Evolutionary conservation across 1,140 invertebrate species (phyloP).

Genomic region (Nephila pilipes): DNA sequence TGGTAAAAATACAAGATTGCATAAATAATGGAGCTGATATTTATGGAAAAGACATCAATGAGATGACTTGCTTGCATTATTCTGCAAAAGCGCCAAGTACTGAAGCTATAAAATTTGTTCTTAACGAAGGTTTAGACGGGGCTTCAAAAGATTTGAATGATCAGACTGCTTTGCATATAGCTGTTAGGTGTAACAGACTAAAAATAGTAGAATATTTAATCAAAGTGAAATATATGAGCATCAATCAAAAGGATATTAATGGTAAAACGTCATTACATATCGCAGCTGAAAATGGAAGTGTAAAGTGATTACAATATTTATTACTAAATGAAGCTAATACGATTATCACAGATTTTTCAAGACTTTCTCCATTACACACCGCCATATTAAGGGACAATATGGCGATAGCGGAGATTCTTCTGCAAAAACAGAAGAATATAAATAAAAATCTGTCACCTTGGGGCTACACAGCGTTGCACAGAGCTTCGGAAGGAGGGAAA

Average conservation of each 20-base stretch:
- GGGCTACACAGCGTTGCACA: background rate
- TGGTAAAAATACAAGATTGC: background rate
- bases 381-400: background rate
- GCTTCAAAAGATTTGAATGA: background rate
- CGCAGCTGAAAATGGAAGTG: background rate
- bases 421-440: background rate
- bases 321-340: background rate
- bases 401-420: background rate
- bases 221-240: background rate
- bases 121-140: background rate
- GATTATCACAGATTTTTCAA: background rate
- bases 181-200: background rate
- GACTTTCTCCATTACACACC: background rate
- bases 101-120: background rate
- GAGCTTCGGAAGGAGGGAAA: background rate
- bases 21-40: background rate
- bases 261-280: slow-evolving; percentile 8
- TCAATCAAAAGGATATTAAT: background rate
- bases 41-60: slow-evolving; percentile 8
- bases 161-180: background rate
- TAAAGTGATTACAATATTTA: background rate
- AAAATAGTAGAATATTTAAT: background rate
- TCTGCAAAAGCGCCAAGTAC: background rate
- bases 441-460: background rate
- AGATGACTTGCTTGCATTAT: background rate